Evolutionary conservation across 2,797 vertebrate genomes (phyloP), one percentile per base, ranked within the genome.

Genomic region (Denticeps clupeoides): DNA sequence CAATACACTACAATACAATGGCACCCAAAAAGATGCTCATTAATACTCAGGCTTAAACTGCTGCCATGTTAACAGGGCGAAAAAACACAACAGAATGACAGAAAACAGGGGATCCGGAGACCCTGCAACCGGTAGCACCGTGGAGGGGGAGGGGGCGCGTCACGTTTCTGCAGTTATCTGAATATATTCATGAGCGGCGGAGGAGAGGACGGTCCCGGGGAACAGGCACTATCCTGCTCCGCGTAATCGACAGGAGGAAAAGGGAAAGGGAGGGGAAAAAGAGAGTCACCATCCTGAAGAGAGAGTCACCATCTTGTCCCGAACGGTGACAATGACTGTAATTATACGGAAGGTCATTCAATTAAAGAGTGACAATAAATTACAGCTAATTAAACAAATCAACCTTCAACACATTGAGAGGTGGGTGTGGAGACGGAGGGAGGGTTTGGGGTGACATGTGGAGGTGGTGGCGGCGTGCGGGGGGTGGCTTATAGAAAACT

Each of bases 261-360:
- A 31, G 48, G 40, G 24, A 18, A 41, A 28, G 27, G 28, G 5
- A 16, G 18, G 23, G 15, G 23, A 24, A 31, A 29, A 33, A 48
- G 42, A 25, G 15, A 23, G 41, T n/a, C 29, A 27, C 19, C n/a
- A 16, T 8, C 10, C 5, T 9, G 35, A 38, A 35, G 11, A 19
- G 35, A 19, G 25, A 38, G 60, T 42, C 51, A 51, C 40, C 35
- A 38, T 31, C 59, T 56, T 62, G 51, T 53, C 41, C 46, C 40
- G 33, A 48, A 49, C 1, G 49, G 45, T 60, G 58, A 72, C 59
- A 66, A 67, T 74, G 64, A 65, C 64, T 69, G 61, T 74, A 78
- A 79, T 80, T 75, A 80, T 59, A 41, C 60, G 55, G 69, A 70
- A 69, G 69, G 69, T 56, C 69, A 62, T 70, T 78, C 66, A 73